Evolutionary conservation across 1,140 invertebrate species (phyloP).

Genomic region (Drosophila parabipectinata): DNA sequence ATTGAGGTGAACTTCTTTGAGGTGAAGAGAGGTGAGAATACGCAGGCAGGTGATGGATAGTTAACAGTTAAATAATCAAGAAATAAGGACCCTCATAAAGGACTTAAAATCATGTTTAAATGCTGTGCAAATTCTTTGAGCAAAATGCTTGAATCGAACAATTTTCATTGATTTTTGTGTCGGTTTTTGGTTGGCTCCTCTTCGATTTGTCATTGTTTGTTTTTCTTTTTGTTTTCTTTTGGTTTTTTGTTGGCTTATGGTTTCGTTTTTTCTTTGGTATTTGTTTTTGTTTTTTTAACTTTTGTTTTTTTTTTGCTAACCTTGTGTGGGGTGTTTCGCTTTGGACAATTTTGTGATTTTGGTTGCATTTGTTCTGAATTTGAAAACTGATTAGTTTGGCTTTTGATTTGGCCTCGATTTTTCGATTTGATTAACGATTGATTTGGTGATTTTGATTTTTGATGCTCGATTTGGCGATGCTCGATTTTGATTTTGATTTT

Average conservation of each 20-base stretch:
- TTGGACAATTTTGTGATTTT: conserved; percentile 79
- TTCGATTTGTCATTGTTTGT: conserved; percentile 26
- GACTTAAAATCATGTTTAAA: conserved; percentile 27
- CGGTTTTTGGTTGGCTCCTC: conserved; percentile 31
- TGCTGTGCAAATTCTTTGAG: conserved; percentile 69
- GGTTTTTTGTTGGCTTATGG: conserved; percentile 30
- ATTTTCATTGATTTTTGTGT: conserved; percentile 28
- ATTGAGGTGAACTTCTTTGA: background rate
- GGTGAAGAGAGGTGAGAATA: conserved; percentile 1
- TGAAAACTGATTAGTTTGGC: conserved; percentile 35
- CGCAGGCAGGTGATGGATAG: conserved; percentile 21
- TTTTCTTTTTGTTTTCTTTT: conserved; percentile 1
- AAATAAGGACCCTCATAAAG: background rate
- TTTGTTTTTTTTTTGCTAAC: conserved; percentile 63
- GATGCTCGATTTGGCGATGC: conserved; percentile 18
- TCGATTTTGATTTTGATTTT: conserved; percentile 47
- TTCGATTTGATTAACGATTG: conserved; percentile 41
- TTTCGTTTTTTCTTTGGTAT: conserved; percentile 17
- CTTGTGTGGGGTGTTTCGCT: conserved; percentile 76
- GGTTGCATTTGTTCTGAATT: conserved; percentile 70
- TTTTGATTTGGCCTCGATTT: conserved; percentile 38
- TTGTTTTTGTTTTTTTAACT: conserved; percentile 15
- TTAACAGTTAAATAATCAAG: conserved; percentile 12
- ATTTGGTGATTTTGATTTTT: conserved; percentile 37
- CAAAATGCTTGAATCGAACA: conserved; percentile 7